Evolutionary conservation across 2,888 invertebrate species (phyloP).

Genomic region (Apocheima hispidaria): DNA sequence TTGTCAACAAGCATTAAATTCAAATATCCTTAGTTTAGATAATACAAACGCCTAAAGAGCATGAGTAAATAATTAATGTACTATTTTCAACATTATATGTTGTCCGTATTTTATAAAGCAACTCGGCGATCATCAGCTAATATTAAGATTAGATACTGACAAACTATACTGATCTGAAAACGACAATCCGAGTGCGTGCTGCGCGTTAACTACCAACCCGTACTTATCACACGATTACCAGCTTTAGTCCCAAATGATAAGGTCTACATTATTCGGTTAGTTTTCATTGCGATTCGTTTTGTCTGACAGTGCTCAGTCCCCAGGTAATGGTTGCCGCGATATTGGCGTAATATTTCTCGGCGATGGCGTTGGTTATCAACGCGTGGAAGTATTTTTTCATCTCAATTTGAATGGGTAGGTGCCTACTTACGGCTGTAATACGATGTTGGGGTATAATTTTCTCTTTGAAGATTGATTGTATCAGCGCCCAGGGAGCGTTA

Average conservation of each 20-base stretch:
- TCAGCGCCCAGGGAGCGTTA: background rate
- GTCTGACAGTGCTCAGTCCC: conserved; percentile 65
- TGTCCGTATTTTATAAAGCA: background rate
- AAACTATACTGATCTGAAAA: conserved; percentile 50
- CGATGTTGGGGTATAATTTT: conserved; percentile 28
- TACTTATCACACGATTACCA: conserved; percentile 51
- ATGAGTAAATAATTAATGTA: no score
- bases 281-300: conserved; percentile 67
- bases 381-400: conserved; percentile 65
- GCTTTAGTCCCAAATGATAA: conserved; percentile 49
- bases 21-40: no score
- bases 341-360: conserved; percentile 76
- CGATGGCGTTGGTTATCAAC: conserved; percentile 74
- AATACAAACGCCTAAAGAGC: no score
- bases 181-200: conserved; percentile 75
- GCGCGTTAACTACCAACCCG: conserved; percentile 71
- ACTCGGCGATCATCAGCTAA: background rate
- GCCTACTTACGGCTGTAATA: conserved; percentile 34
- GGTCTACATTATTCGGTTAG: conserved; percentile 45
- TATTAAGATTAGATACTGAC: conserved; percentile 30
- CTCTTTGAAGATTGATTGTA: conserved; percentile 29
- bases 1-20: no score
- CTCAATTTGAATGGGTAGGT: conserved; percentile 38
- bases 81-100: no score
- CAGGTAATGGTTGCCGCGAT: conserved; percentile 71